These are phyloP conservation scores for Calcarius ornatus DNA, from an alignment of 2,113 vertebrate species.

Conservation along the genomic window DNA sequence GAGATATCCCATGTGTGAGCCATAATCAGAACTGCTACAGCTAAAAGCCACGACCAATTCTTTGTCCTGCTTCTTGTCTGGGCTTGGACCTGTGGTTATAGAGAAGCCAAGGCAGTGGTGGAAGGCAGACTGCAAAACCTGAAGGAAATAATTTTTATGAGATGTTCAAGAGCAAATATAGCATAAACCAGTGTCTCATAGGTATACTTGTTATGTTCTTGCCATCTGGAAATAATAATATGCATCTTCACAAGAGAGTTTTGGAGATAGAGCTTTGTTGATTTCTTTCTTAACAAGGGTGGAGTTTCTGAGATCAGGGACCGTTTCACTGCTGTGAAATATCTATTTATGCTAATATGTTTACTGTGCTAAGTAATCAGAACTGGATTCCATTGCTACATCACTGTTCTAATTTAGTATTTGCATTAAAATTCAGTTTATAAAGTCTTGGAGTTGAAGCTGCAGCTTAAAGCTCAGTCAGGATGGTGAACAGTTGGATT, in stretches of 20 bases:
- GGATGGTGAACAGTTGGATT: conserved; percentile 34
- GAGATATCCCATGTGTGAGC: background rate
- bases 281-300: background rate
- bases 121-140: conserved; percentile 32
- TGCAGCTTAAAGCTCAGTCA: conserved; percentile 21
- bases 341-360: conserved; percentile 56
- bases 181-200: background rate
- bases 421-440: conserved; percentile 30
- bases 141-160: conserved; percentile 38
- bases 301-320: conserved; percentile 13
- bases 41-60: background rate
- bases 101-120: background rate
- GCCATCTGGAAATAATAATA: conserved; percentile 62
- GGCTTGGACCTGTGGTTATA: background rate
- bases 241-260: conserved; percentile 9
- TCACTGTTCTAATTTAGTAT: background rate
- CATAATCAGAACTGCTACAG: background rate
- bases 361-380: conserved; percentile 52
- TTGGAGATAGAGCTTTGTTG: background rate
- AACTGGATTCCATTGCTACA: conserved; percentile 35
- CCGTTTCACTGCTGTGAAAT: conserved; percentile 31
- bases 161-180: background rate
- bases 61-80: background rate
- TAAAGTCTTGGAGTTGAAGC: background rate
- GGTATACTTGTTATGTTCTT: conserved; percentile 48